phyloP scores from a whole-genome alignment of 37 sponge, comb jelly and placozoan genomes.

The Beroe forskalii region DNA sequence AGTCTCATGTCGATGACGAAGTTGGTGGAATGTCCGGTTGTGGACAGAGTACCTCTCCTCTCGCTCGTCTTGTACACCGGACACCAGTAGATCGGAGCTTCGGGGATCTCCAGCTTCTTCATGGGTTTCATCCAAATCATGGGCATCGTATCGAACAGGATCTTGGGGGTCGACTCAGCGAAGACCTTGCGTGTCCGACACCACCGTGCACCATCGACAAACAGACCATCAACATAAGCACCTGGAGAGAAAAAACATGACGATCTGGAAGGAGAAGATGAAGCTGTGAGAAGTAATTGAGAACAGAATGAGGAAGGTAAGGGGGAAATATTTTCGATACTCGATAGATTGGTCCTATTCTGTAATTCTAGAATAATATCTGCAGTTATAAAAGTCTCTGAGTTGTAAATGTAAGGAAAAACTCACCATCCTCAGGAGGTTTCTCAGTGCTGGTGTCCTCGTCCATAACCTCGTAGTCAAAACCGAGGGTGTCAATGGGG shows the following conservation, averaged over 20 bases:
- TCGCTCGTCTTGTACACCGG: conserved; percentile 99
- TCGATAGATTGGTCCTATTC: too few species aligned
- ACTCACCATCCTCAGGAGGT: conserved; percentile 94
- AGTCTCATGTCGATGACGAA: conserved; percentile 95
- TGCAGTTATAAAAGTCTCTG: too few species aligned
- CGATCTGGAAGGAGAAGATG: conserved; percentile 77
- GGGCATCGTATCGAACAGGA: conserved; percentile 95
- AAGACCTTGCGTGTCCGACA: conserved; percentile 83
- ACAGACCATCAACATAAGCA: conserved; percentile 93
- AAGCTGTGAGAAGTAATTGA: conserved; percentile 86
- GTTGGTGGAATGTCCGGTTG: conserved; percentile 99
- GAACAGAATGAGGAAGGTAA: conserved; percentile 66
- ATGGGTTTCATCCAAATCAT: conserved; percentile 94
- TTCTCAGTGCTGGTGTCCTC: conserved; percentile 74
- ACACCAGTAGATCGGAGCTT: conserved; percentile 74
- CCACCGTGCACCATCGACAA: conserved; percentile 97
- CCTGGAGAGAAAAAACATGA: conserved; percentile 70
- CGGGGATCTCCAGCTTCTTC: conserved; percentile 88
- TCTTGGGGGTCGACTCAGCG: conserved; percentile 94
- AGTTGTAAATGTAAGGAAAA: too few species aligned
- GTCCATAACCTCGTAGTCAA: conserved; percentile 93
- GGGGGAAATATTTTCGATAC: too few species aligned
- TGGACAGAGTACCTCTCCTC: conserved; percentile 92
- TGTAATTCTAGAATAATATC: too few species aligned
- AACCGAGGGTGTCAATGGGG: conserved; percentile 94